Evolutionary conservation across 2,888 invertebrate species (phyloP).

Genomic region (Cephonodes hylas): DNA sequence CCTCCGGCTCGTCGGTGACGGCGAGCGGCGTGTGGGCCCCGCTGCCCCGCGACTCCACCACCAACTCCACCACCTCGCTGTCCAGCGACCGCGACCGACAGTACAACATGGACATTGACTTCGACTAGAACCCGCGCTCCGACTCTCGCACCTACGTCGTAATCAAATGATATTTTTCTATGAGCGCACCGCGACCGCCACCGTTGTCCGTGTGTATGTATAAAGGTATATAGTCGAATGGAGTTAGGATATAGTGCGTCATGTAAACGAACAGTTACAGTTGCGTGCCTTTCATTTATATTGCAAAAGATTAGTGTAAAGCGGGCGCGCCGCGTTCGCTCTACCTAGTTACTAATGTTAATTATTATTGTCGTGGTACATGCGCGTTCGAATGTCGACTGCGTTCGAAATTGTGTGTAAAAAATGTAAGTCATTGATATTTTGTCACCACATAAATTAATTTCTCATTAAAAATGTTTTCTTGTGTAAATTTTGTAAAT

Average conservation of each 20-base stretch:
- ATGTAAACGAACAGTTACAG: conserved; percentile 26
- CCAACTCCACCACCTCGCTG: conserved; percentile 39
- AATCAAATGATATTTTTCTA: not conserved
- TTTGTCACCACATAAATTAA: conserved; percentile 15
- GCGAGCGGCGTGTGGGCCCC: conserved; percentile 43
- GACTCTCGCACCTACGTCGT: not conserved
- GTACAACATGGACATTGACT: conserved; percentile 77
- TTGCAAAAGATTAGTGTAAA: conserved; percentile 18
- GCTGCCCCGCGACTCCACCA: conserved; percentile 30
- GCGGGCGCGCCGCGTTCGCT: not conserved
- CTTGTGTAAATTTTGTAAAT: conserved; percentile 71
- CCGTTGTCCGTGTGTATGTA: not conserved
- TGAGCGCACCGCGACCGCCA: not conserved
- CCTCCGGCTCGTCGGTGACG: conserved; percentile 24
- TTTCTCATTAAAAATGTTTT: conserved; percentile 23
- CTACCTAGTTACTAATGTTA: not conserved
- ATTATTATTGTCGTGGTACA: not conserved
- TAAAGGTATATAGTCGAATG: conserved; percentile 16
- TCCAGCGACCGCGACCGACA: conserved; percentile 47
- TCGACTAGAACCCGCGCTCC: conserved; percentile 46
- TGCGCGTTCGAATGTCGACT: not conserved
- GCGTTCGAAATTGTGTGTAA: conserved; percentile 12
- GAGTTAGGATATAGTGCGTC: conserved; percentile 31
- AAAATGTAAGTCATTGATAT: conserved; percentile 9
- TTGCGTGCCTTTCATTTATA: conserved; percentile 43